Base-by-base conservation (phyloP, 2,888 invertebrate genomes). In the Ectemnius continuus region DNA sequence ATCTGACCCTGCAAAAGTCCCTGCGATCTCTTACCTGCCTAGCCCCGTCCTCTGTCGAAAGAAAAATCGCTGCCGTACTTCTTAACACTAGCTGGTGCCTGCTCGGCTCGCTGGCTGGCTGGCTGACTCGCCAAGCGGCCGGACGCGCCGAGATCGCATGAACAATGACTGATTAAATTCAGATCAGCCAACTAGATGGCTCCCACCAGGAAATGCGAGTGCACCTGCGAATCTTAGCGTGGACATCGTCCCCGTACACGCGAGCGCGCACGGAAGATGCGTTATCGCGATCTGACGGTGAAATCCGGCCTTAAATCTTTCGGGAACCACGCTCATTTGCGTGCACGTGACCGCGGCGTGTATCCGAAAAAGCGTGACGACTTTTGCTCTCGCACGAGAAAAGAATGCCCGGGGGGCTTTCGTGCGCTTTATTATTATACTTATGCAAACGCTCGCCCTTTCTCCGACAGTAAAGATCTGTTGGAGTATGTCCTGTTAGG, bases 1-100 rank as follows among this genome's bases (percentile, higher is more conserved):
- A 66, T 62, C 73, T 64, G 77, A 77, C 77, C 77, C 77, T 76
- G 77, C 73, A 73, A 76, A 77, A 76, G 66, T 73, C 63, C 64
- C 48, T 52, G 3, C 18, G 52, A 61, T 61, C 68, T 72, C 66
- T 74, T 67, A 63, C 69, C 69, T 36, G 56, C 52, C 52, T 52
- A 16, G 52, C 52, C 36, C 36, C 36, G 36, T 36, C 36, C 36
- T 68, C 68, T 67, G 69, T 73, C 68, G 57, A 52, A 36, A 48
- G 23, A 48, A 60, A 73, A 62, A 47, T 48, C 23, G 4, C 3
- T 36, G 36, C 36, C 5, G 36, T 36, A 36, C 36, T 36, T 36
- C 36, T 36, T 8, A 36, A 36, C 36, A 36, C 36, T 36, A 6
- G 47, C 16, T 60, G 56, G 61, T 74, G 62, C 74, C 72, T 23